Conservation (phyloP, 2,797 vertebrate genomes). For the Cygnus olor region DNA sequence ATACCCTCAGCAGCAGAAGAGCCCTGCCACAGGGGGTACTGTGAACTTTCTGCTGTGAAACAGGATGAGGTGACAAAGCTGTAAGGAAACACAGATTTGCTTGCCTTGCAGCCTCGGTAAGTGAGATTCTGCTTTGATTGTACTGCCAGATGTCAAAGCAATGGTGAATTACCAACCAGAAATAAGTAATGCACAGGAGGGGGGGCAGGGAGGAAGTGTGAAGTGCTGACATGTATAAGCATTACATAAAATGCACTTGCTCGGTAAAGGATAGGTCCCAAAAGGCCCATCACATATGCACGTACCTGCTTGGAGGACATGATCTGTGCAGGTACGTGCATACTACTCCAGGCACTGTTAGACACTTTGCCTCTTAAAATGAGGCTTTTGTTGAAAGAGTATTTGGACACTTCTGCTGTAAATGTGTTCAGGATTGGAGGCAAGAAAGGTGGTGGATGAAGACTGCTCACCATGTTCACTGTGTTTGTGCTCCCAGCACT, state of each 20-base stretch:
- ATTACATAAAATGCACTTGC: background rate
- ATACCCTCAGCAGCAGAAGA: background rate
- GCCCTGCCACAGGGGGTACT: background rate
- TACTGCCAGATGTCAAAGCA: slow-evolving; percentile 46
- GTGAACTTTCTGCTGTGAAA: slow-evolving; percentile 23
- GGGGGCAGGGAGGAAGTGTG: background rate
- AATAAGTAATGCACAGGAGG: background rate
- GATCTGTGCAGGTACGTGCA: background rate
- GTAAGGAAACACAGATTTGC: slow-evolving; percentile 5
- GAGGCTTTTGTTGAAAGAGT: background rate
- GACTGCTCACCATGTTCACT: background rate
- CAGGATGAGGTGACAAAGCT: slow-evolving; percentile 19
- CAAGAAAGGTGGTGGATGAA: background rate
- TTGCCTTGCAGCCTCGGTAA: background rate
- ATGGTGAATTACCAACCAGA: background rate
- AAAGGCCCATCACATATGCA: background rate
- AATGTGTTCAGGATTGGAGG: background rate
- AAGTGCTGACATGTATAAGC: background rate
- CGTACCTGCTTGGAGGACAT: background rate
- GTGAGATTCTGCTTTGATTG: slow-evolving; percentile 20
- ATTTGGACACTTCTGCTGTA: background rate
- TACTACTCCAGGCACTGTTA: background rate
- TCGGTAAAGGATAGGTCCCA: background rate
- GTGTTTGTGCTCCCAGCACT: background rate
- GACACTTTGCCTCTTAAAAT: background rate